These are phyloP conservation scores for pig (Sus scrofa) DNA, from an alignment of 2,113 vertebrate species.

Conservation along the genomic window DNA sequence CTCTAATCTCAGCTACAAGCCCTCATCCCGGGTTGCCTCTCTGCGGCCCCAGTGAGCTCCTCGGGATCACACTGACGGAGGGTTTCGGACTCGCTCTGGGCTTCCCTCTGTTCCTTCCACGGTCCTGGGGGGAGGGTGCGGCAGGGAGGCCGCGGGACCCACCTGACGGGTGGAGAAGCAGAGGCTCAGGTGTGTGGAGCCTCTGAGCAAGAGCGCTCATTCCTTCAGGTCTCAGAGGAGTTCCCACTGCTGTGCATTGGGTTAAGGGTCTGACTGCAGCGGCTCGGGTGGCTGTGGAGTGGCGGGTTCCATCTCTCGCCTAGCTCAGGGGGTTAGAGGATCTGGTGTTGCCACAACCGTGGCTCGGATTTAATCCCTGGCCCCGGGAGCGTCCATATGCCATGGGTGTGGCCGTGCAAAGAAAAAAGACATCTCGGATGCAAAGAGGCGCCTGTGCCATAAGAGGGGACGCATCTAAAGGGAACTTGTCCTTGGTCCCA, in stretches of 20 bases:
- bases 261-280: no score
- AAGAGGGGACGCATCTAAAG: accelerated
- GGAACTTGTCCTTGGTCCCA: accelerated
- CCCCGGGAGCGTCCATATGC: no score
- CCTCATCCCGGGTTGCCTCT: accelerated
- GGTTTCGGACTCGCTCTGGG: no score
- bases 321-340: no score
- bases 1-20: not conserved
- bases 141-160: accelerated
- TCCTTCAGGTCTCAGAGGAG: accelerated
- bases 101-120: not conserved
- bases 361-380: no score
- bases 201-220: accelerated
- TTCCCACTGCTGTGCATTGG: no score
- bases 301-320: no score
- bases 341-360: no score
- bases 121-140: not conserved
- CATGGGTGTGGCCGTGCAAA: no score
- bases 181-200: not conserved
- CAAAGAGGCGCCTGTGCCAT: not conserved
- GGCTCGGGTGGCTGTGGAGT: no score
- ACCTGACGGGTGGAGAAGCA: accelerated
- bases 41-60: accelerated
- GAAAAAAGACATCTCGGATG: not conserved
- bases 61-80: not conserved